A percentile compares a stretch with the other conserved stretches of the same genome.
Conservation (phyloP, 2,113 vertebrate genomes). For the Petrocephalus zakoni region DNA sequence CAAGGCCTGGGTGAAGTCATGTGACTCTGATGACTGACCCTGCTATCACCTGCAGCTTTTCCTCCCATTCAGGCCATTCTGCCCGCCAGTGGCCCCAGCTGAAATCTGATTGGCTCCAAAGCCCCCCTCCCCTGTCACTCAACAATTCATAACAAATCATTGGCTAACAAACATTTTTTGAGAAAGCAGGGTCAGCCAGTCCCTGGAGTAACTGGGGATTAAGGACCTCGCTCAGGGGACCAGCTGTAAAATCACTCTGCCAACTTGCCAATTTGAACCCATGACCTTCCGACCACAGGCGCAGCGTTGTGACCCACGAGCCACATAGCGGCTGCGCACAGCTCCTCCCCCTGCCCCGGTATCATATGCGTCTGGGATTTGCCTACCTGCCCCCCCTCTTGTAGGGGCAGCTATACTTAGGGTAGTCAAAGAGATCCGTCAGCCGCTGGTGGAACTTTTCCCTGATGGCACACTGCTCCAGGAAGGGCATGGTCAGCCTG, state of each 20-base stretch:
- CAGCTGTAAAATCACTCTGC: not conserved
- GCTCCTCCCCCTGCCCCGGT: not conserved
- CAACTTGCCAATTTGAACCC: not conserved
- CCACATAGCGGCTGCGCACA: not conserved
- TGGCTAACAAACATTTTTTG: not conserved
- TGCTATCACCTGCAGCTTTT: not conserved
- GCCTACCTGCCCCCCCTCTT: conserved; percentile 56
- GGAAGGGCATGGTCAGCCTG: conserved; percentile 61
- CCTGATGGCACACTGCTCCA: conserved; percentile 55
- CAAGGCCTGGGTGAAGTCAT: not conserved
- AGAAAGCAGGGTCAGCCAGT: not conserved
- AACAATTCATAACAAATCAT: not conserved
- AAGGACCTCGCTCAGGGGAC: not conserved
- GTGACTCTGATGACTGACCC: not conserved
- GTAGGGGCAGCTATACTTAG: conserved; percentile 69
- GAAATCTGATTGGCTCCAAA: not conserved
- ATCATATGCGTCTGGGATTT: not conserved
- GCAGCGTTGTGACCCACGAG: not conserved
- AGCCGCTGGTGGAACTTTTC: conserved; percentile 54
- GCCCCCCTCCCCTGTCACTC: not conserved
- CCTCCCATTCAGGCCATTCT: not conserved
- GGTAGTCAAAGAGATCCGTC: conserved; percentile 66
- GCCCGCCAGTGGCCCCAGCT: not conserved
- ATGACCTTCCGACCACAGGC: not conserved
- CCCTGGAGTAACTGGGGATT: not conserved